phyloP scores from a whole-genome alignment of 2,888 invertebrate genomes.

The Drosophila anomelani region DNA sequence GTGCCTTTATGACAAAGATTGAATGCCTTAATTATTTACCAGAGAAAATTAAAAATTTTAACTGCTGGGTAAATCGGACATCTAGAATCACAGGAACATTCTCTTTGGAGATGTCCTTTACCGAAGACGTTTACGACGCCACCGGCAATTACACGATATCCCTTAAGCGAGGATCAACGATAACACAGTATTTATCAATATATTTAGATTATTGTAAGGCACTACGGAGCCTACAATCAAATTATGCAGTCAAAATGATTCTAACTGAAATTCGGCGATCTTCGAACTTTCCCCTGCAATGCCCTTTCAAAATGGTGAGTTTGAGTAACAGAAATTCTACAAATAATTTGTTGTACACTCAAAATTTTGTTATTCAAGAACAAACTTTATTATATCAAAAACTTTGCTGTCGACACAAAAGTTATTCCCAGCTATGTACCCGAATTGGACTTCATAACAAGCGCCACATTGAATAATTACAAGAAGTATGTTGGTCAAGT shows the following conservation, averaged over 20 bases:
- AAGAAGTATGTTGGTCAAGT: not conserved
- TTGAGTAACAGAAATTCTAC: not conserved
- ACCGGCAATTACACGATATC: not conserved
- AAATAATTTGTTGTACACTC: not conserved
- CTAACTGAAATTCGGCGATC: not conserved
- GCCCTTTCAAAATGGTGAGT: not conserved
- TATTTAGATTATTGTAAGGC: not conserved
- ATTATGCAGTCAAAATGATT: not conserved
- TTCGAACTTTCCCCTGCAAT: not conserved
- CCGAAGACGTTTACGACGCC: not conserved
- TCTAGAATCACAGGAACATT: not conserved
- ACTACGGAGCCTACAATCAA: not conserved
- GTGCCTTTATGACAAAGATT: not conserved
- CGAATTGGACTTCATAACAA: not conserved
- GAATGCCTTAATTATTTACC: not conserved
- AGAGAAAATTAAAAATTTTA: not conserved
- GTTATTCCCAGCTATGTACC: not conserved
- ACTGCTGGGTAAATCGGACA: constrained; percentile 3
- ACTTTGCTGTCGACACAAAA: not conserved
- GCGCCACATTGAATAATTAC: not conserved
- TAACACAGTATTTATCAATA: not conserved
- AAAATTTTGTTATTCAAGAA: not conserved
- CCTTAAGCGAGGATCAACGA: not conserved
- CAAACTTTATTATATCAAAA: not conserved
- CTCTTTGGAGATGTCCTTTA: not conserved